Evolutionary conservation across 2,888 invertebrate species (phyloP).

Genomic region (Bursaphelenchus okinawaensis): DNA sequence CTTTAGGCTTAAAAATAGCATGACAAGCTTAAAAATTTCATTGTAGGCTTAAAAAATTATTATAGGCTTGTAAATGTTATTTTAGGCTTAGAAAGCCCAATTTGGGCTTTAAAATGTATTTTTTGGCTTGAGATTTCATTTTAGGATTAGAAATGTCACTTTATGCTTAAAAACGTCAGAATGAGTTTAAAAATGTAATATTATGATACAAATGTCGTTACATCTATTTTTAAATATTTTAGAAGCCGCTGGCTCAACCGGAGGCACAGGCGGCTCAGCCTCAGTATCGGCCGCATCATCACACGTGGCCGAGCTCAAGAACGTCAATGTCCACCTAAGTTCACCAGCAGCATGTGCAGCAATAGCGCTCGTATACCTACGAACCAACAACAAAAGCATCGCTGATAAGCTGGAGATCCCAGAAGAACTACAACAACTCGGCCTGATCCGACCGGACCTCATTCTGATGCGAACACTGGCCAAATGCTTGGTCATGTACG

Average conservation of each 20-base stretch:
- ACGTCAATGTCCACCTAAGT: conserved; percentile 88
- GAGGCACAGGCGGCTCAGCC: not conserved
- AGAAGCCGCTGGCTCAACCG: not conserved
- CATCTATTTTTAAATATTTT: too few relatives aligned
- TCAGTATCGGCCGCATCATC: conserved; percentile 16
- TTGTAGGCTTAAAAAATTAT: too few relatives aligned
- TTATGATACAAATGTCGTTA: too few relatives aligned
- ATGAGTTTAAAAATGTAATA: too few relatives aligned
- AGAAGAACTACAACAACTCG: conserved; percentile 79
- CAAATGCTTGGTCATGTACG: conserved; percentile 39
- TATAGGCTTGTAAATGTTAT: too few relatives aligned
- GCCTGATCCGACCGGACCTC: conserved; percentile 66
- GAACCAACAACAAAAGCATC: conserved; percentile 72
- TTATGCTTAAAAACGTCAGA: too few relatives aligned
- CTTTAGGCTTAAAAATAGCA: too few relatives aligned
- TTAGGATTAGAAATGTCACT: not conserved
- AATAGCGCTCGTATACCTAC: conserved; percentile 83
- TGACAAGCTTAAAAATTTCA: too few relatives aligned
- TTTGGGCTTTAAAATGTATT: not conserved
- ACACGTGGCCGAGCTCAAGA: conserved; percentile 69
- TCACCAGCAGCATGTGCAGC: conserved; percentile 91
- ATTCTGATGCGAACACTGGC: conserved; percentile 42
- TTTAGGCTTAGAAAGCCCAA: too few relatives aligned
- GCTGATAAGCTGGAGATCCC: conserved; percentile 87
- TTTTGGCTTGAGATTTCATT: not conserved